These are phyloP conservation scores for Lycia hirtaria DNA, from an alignment of 2,888 invertebrate genomes.

Conservation along the genomic window DNA sequence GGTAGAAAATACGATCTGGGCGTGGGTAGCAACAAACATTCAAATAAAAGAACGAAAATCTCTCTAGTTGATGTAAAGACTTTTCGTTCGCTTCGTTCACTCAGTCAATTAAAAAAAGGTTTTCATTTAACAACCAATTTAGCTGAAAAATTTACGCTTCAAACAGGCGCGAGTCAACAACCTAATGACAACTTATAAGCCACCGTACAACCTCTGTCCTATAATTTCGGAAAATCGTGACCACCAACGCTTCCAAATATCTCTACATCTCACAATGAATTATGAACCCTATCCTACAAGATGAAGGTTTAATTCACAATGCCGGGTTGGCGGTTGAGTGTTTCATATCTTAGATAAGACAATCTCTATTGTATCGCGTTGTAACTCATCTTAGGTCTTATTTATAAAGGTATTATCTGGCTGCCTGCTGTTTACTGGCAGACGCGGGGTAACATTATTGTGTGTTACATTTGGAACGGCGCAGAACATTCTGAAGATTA, in stretches of 20 bases:
- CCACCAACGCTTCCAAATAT: conserved; percentile 36
- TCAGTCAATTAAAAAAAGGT: conserved; percentile 13
- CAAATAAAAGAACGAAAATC: too few relatives aligned
- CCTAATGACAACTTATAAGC: conserved; percentile 31
- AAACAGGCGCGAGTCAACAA: conserved; percentile 28
- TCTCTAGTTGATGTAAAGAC: too few relatives aligned
- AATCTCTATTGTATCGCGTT: conserved; percentile 48
- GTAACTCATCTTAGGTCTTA: conserved; percentile 50
- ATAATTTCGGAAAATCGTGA: conserved; percentile 35
- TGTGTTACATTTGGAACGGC: conserved; percentile 18
- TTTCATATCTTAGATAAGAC: conserved; percentile 41
- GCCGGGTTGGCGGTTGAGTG: conserved; percentile 13
- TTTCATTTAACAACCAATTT: too few relatives aligned
- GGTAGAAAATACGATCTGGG: too few relatives aligned
- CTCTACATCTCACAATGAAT: not conserved
- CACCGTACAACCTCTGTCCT: conserved; percentile 29
- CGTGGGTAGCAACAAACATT: too few relatives aligned
- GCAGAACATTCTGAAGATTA: not conserved
- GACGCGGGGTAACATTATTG: conserved; percentile 23
- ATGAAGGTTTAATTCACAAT: conserved; percentile 11
- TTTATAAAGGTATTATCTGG: conserved; percentile 48
- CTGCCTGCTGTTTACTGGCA: conserved; percentile 21
- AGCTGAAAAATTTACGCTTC: too few relatives aligned
- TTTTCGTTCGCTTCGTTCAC: too few relatives aligned
- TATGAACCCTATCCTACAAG: conserved; percentile 1